A percentile compares a stretch with the other conserved stretches of the same genome.
These are phyloP conservation scores for Cichladusa arquata DNA, from an alignment of 2,113 vertebrate genomes.

Conservation along the genomic window DNA sequence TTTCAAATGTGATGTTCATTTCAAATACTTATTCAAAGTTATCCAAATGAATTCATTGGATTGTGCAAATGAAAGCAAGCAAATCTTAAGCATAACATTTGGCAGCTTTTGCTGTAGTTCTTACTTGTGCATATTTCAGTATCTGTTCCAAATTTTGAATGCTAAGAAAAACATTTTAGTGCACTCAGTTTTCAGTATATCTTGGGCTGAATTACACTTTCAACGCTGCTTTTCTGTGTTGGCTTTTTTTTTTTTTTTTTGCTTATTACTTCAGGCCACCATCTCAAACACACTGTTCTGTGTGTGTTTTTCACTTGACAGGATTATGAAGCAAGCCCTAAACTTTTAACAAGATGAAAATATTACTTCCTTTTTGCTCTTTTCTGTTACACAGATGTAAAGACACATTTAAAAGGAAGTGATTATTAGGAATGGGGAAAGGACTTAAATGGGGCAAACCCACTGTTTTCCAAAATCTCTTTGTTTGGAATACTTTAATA, in stretches of 20 bases:
- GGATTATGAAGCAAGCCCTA: neutral
- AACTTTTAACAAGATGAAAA: neutral
- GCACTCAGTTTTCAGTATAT: neutral
- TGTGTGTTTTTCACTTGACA: neutral
- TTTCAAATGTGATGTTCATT: neutral
- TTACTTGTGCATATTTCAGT: neutral
- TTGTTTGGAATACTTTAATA: neutral
- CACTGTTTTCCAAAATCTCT: neutral
- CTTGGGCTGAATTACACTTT: neutral
- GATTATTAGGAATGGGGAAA: neutral
- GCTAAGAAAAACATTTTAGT: neutral
- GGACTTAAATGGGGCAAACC: neutral
- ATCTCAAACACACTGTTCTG: neutral
- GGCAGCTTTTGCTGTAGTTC: neutral
- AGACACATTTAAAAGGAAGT: neutral
- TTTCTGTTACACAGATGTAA: neutral
- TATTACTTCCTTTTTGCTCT: neutral
- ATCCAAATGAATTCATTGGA: rapidly evolving
- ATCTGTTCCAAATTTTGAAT: neutral
- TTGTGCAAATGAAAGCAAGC: neutral
- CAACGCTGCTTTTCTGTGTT: neutral
- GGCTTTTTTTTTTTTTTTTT: neutral
- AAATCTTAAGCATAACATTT: neutral
- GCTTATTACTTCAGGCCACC: neutral
- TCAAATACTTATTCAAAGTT: neutral